A percentile compares a stretch with the other conserved stretches of the same genome.
Evolutionary conservation across 2,113 vertebrate genomes (phyloP).

Genomic region (Myxocyprinus asiaticus): DNA sequence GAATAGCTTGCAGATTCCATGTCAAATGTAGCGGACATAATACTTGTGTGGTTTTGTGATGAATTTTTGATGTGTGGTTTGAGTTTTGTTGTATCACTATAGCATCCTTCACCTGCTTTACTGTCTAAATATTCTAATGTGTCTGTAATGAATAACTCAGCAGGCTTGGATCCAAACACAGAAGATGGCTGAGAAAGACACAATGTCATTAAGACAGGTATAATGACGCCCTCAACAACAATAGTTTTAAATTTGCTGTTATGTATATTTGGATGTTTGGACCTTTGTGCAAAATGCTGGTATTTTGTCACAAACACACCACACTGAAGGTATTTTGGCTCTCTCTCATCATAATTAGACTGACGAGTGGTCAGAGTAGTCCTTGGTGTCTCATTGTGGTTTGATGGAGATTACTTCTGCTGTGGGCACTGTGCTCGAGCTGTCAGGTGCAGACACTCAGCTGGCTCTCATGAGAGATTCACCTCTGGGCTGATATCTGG

Average conservation of each 20-base stretch:
- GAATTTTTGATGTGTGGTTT: conserved; percentile 21
- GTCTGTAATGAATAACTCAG: conserved; percentile 27
- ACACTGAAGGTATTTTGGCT: conserved; percentile 19
- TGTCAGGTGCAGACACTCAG: conserved; percentile 32
- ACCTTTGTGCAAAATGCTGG: background rate
- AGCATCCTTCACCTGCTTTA: conserved; percentile 26
- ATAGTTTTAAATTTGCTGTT: conserved; percentile 27
- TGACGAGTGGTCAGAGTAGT: conserved; percentile 10
- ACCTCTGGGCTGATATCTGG: conserved; percentile 43
- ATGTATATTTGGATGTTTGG: conserved; percentile 17
- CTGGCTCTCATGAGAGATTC: conserved; percentile 22
- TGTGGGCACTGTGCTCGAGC: conserved; percentile 31
- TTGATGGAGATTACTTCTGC: background rate
- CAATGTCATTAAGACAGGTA: conserved; percentile 10
- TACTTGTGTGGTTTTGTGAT: conserved; percentile 41
- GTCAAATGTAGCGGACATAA: conserved; percentile 49
- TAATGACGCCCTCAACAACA: conserved; percentile 7
- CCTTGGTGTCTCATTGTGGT: conserved; percentile 25
- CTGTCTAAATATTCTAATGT: conserved; percentile 21
- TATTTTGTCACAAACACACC: conserved; percentile 15
- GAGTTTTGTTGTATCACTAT: conserved; percentile 8
- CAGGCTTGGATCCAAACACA: conserved; percentile 23
- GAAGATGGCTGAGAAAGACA: conserved; percentile 5
- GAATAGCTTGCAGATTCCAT: conserved; percentile 40
- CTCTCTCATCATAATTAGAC: conserved; percentile 18